Evolutionary conservation across 2,113 vertebrate genomes (phyloP).

Genomic region (Clarias macrocephalus): DNA sequence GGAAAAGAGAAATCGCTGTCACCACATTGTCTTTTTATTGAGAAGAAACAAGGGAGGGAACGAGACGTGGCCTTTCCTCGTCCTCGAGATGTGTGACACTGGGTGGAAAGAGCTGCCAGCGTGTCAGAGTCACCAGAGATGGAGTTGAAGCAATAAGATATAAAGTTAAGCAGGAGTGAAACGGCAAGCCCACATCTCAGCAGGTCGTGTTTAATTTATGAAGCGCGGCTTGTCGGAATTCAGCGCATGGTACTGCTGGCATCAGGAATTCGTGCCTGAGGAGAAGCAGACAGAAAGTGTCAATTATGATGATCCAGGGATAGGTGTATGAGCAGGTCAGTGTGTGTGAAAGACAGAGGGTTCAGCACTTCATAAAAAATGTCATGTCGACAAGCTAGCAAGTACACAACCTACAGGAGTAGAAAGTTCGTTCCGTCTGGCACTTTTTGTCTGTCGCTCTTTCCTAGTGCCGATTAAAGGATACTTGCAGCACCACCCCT

Average conservation of each 20-base stretch:
- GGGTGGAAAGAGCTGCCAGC: conserved; percentile 1
- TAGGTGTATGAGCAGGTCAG: conserved; percentile 34
- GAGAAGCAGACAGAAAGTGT: conserved; percentile 48
- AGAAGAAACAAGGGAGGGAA: not conserved
- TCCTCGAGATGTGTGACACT: conserved; percentile 24
- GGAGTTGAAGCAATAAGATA: conserved; percentile 26
- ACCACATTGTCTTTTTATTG: conserved; percentile 35
- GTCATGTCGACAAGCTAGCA: conserved; percentile 7
- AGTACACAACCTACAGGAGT: not conserved
- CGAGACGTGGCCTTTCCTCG: conserved; percentile 15
- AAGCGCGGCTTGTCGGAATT: conserved; percentile 35
- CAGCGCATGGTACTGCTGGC: not conserved
- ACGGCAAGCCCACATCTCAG: not conserved
- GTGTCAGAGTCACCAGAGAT: conserved; percentile 2
- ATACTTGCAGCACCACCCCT: not conserved
- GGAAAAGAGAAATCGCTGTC: conserved; percentile 21
- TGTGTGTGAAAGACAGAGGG: conserved; percentile 28
- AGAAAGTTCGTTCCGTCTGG: not conserved
- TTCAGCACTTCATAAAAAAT: conserved; percentile 21
- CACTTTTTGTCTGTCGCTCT: not conserved
- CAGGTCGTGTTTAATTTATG: conserved; percentile 39
- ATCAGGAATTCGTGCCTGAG: conserved; percentile 43
- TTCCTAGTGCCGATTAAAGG: not conserved
- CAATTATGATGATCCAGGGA: conserved; percentile 44
- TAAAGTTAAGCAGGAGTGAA: conserved; percentile 34